Evolutionary conservation across 2,888 invertebrate species (phyloP), one percentile per base, ranked within the genome.

Genomic region (Lepidocyrtinus sp.): DNA sequence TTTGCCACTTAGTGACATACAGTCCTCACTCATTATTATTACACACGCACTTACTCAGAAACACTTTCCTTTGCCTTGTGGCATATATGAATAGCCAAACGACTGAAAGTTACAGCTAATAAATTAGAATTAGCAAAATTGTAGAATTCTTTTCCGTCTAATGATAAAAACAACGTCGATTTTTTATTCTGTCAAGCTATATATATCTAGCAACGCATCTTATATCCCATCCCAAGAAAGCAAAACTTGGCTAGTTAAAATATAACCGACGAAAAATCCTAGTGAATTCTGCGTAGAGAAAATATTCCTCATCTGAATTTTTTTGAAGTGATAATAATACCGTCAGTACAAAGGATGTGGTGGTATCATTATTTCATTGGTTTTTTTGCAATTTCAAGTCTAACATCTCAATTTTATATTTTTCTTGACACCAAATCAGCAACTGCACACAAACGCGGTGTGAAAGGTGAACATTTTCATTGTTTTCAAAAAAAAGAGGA

Each of bases 61-160:
- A 27, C 67, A 77, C 76, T 77, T 77, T 77, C 76, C 71, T 55
- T 77, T 77, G 71, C 76, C 77, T 78, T 65, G 72, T 78, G 77
- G 77, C 72, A 46, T 68, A 27, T 67, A 62, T 68, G 71, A 78
- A 72, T 59, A 71, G 76, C 65, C 59, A 77, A 77, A 45, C 59
- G 61, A 62, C 77, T 65, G 67, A 78, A 78, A 72, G 77, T 72
- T 78, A 78, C 62, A 67, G 67, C 67, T 68, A 72, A 78, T 78
- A 78, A 78, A 78, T 78, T 78, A 72, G 72, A 78, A 78, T 78
- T 78, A 78, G 77, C 67, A 78, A 55, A 55, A 78, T 72, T 62
- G 62, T 68, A 78, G 77, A 72, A 50, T 72, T 78, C 68, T 46
- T 55, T 17, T 55, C 55, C 62, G 36, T 67, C 72, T 78, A 78